Base-by-base conservation (phyloP, 2,797 vertebrate species). In the Acanthopagrus latus region DNA sequence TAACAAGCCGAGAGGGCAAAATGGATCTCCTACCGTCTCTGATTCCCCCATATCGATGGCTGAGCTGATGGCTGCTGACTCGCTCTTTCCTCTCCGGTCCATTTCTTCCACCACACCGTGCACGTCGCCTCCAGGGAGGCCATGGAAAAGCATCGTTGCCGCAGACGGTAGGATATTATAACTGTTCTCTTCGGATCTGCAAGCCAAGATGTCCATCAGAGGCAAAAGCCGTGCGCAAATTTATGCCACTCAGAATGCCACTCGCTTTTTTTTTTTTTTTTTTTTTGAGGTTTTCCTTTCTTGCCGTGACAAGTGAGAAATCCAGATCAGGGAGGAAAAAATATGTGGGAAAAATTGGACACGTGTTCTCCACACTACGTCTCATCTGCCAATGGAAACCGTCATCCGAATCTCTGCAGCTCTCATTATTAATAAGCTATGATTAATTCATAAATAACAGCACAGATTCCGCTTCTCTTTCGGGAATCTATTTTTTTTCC, bases 61-160 rank as follows among this genome's bases (percentile, higher is more conserved):
- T 76, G 98, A 99, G 95, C 97, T 98, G 97, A 99, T 98, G 91
- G 97, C 96, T 57, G 96, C 95, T 78, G 97, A 96, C 92, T 99
- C 97, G 92, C 93, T 96, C 94, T 99, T 99, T 84, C 92, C 95
- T 94, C 98, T 95, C 85, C 97, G 97, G 94, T 99, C 98, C 96
- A 99, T 97, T 89, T 99, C 97, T 89, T 99, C 98, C 96, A 98
- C 97, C 94, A 99, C 97, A 83, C 97, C 97, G 93, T 98, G 97
- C 95, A 98, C 97, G 93, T 99, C 98, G 92, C 97, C 96, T 94
- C 97, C 98, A 82, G 97, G 96, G 94, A 99, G 94, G 91, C 98
- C 98, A 93, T 99, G 98, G 96, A 99, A 99, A 90, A 99, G 98
- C 98, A 99, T 99, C 90, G 96, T 97, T 41, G 94, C 95, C 74